Base-by-base conservation (phyloP, 2,888 invertebrate genomes). In the Latrodectus hesperus region DNA sequence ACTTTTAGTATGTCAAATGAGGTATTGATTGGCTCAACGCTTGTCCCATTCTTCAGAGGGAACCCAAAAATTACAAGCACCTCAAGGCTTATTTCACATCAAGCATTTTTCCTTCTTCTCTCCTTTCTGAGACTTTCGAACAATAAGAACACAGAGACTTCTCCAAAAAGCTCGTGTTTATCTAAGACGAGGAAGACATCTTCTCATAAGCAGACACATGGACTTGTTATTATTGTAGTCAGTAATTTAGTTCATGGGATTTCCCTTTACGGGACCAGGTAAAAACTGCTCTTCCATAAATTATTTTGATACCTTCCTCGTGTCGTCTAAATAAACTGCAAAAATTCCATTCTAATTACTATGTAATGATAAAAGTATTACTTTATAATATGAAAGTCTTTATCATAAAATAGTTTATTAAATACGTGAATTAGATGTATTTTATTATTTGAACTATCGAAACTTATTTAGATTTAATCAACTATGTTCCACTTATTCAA, bases 1-100 rank as follows among this genome's bases (percentile, higher is more conserved):
- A 60, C 75, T 68, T 74, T 82, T 82, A 75, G 82, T 82, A 75
- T 82, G 82, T 82, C 82, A 75, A 82, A 82, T 82, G 82, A 82
- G 60, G 60, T 82, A 82, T 82, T 82, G 82, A 82, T 82, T 82
- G 75, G 75, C n/a, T 64, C 70, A 17, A 17, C 38, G 60, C 22
- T 22, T 51, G 53, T 17, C 49, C 49, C 55, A 12, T 52, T 16
- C 53, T 68, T 17, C 17, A 5, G 17, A 6, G 11, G 3, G 52
- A 82, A 82, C 75, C 74, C 75, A 70, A 82, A 82, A 82, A 75
- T 82, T 82, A 82, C 74, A 16, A 55, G 53, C 75, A 60, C 75
- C 82, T 82, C 55, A 75, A 75, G 82, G 82, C 49, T 82, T 82
- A 82, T 70, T 75, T 82, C 38, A 9, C 17, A 38, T 52, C 22